Base-by-base conservation (phyloP, 2,888 invertebrate species). In the Thymelicus acteon region DNA sequence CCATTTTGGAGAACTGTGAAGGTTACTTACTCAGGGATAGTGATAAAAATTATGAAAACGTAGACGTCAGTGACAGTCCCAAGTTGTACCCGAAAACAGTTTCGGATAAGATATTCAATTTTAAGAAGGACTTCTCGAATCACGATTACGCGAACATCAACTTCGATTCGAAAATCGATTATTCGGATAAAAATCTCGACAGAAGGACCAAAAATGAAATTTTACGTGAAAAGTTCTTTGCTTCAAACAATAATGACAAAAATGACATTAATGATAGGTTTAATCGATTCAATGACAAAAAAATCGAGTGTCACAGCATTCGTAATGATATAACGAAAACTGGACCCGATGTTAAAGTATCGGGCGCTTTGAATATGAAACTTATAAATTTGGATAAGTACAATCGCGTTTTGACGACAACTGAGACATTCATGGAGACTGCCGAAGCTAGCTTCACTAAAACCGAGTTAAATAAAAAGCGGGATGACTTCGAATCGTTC, bases 301-400 rank as follows among this genome's bases (percentile, higher is more conserved):
- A 89, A 72, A 93, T 93, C 54, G 94, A 93, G 75, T 94, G 93
- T 60, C 90, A 90, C 74, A 93, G 90, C 60, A 93, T 94, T 7
- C 80, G 82, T 6, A 93, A 91, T 61, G 93, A 94, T 71, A 86
- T 93, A 6, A 87, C 87, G 0, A 89, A 91, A 75, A 80, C 85
- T 1, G 93, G 91, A 0, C 86, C 88, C 0, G 83, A 90, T 49
- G 86, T 92, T 0, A 90, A 90, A 78, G 93, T 93, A 0, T 79
- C 89, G 0, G 93, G 93, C 0, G 82, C 92, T 0, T 66, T 93
- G 0, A 93, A 92, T 72, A 89, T 93, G 86, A 93, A 93, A 80
- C 60, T 94, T 1, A 72, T 93, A 0, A 90, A 94, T 74, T 78
- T 89, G 6, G 90, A 93, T 15, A 89, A 85, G 74, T 91, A 93